phyloP scores from a whole-genome alignment of 2,888 invertebrate species.

The Dimorphilus gyrociliatus region DNA sequence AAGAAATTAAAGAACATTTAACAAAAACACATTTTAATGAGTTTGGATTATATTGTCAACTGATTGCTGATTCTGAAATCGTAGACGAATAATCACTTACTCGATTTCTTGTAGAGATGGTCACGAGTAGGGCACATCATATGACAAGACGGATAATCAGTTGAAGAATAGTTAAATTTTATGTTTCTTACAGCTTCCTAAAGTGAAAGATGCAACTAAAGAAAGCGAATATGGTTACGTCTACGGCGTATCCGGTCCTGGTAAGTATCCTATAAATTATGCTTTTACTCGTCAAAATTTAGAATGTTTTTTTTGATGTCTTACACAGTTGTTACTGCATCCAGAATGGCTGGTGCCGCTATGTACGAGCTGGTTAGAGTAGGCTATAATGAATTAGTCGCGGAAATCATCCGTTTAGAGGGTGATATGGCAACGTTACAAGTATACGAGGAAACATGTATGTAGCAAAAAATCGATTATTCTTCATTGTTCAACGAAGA shows the following conservation, averaged over 20 bases:
- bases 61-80: no score
- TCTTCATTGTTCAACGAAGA: neutral
- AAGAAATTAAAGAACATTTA: no score
- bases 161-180: no score
- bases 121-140: no score
- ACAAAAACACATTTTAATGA: no score
- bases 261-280: constrained; percentile 42
- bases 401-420: constrained; percentile 98
- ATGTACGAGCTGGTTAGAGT: constrained; percentile 99
- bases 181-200: constrained; percentile 18
- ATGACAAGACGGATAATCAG: no score
- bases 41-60: no score
- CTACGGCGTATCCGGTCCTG: constrained; percentile 93
- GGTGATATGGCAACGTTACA: constrained; percentile 99
- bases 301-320: constrained; percentile 2
- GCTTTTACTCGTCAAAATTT: neutral
- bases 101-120: no score
- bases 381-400: constrained; percentile 91
- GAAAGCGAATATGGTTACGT: constrained; percentile 85
- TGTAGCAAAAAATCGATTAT: constrained; percentile 7
- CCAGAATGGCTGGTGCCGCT: constrained; percentile 96
- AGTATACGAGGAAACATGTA: constrained; percentile 52
- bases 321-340: constrained; percentile 81
- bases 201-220: constrained; percentile 53
- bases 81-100: no score